A percentile compares a stretch with the other conserved stretches of the same genome.
These are phyloP conservation scores for Phylloscopus trochiloides DNA, from an alignment of 2,113 vertebrate genomes.

Conservation along the genomic window DNA sequence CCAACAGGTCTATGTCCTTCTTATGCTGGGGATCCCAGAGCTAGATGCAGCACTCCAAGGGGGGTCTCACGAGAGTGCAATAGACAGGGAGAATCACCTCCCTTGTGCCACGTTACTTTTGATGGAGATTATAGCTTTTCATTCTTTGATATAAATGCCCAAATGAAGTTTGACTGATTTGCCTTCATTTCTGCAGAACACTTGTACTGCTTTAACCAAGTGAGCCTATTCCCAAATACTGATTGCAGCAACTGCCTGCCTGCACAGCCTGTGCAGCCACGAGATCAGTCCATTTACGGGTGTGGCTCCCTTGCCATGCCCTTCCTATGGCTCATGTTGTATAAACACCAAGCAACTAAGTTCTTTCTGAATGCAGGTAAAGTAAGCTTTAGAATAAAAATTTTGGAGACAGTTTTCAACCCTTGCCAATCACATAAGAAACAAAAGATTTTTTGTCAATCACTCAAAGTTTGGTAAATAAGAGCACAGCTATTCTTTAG, in stretches of 20 bases:
- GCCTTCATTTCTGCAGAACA: not conserved
- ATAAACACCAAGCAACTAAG: not conserved
- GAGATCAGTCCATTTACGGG: not conserved
- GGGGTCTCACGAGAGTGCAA: fast-evolving
- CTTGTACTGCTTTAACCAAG: not conserved
- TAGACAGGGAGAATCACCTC: not conserved
- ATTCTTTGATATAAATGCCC: not conserved
- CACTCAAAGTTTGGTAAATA: not conserved
- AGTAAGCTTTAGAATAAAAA: not conserved
- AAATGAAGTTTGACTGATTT: not conserved
- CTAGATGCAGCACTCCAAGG: not conserved
- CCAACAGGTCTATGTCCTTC: too few relatives aligned
- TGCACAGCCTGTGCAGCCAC: not conserved
- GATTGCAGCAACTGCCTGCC: not conserved
- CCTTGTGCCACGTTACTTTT: not conserved
- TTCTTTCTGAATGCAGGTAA: not conserved
- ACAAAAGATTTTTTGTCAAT: not conserved
- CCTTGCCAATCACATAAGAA: not conserved
- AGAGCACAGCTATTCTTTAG: not conserved
- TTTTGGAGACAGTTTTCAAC: not conserved
- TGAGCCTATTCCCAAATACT: not conserved
- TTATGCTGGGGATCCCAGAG: not conserved
- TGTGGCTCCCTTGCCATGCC: not conserved
- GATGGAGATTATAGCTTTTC: not conserved
- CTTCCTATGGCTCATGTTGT: not conserved